Evolutionary conservation across 2,113 vertebrate species (phyloP), one percentile per base, ranked within the genome.

Genomic region (Cheilinus undulatus): DNA sequence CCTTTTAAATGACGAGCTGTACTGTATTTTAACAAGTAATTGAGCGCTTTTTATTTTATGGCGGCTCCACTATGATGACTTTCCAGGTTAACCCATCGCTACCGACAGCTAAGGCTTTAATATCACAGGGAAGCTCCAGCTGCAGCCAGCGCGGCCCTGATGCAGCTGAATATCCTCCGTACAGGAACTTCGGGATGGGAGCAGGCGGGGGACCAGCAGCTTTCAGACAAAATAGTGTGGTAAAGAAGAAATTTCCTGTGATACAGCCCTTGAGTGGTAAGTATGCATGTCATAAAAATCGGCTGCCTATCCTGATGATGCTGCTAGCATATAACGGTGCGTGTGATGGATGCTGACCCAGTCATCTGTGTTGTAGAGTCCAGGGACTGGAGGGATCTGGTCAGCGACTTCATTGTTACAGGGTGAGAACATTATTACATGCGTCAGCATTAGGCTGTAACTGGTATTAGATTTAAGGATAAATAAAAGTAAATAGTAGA

Each of bases 211-310:
- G 80, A 61, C 64, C 13, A 22, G 19, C 65, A 2, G 69, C 64
- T 15, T 22, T 57, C 49, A 78, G 62, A 15, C 59, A 49, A 13
- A 78, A 73, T 15, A 19, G 46, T 17, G 10, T 60, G 6, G 23
- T 13, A 4, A 68, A 64, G 56, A 74, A 51, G 19, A 85, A 63
- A 40, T 74, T 59, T 8, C 67, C 82, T 11, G 27, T 26, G 2
- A 72, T 81, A 1, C 81, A 67, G 17, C 82, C 71, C 1, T 1
- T 81, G 64, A 76, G 69, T 82, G 77, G 83, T 91, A 71, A 87
- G 87, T 86, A 58, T 19, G 15, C 52, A 5, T 23, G 19, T 42
- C 26, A 8, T 19, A 9, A 8, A 1, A 19, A 9, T 20, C 2
- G 28, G 27, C 24, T 38, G 1, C 8, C 27, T 5, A 22, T 20